Evolutionary conservation across 2,888 invertebrate species (phyloP).

Genomic region (Nomada fucata): DNA sequence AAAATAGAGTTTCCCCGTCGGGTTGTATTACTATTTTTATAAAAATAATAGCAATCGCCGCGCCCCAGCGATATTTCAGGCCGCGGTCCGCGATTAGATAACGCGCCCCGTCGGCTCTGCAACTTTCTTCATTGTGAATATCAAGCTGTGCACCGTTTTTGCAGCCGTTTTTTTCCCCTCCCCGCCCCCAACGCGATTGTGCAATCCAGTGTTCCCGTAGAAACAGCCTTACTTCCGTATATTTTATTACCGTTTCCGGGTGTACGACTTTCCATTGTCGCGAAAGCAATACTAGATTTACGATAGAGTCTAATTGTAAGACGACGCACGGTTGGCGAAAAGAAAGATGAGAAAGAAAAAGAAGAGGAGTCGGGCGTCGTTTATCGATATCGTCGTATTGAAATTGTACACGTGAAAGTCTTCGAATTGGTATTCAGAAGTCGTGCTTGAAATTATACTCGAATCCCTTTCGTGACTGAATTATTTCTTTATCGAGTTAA

Average conservation of each 20-base stretch:
- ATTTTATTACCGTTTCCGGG: constrained; percentile 36
- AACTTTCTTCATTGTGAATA: constrained; percentile 47
- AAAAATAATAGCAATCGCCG: constrained; percentile 36
- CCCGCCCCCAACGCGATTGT: neutral
- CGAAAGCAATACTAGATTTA: constrained; percentile 14
- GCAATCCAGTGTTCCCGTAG: constrained; percentile 13
- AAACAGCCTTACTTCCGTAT: constrained; percentile 34
- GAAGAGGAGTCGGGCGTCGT: neutral
- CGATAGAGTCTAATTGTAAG: neutral
- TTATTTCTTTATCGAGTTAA: too few species aligned
- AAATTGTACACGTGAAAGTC: neutral
- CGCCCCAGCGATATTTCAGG: constrained; percentile 9
- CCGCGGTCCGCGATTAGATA: constrained; percentile 45
- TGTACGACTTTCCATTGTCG: constrained; percentile 6
- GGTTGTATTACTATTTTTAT: constrained; percentile 46
- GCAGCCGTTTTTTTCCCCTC: neutral
- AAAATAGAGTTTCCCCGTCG: constrained; percentile 29
- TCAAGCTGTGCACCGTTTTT: constrained; percentile 14
- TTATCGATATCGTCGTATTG: neutral
- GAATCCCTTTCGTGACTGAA: too few species aligned
- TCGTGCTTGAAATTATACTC: neutral
- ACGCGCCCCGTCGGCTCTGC: constrained; percentile 6
- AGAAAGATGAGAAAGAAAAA: neutral
- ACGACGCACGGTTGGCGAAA: neutral
- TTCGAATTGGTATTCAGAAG: neutral